Percentiles rank a stretch among this genome's conserved stretches.
These are phyloP conservation scores for Hippocampus comes DNA, from an alignment of 2,113 vertebrate genomes.

Conservation along the genomic window DNA sequence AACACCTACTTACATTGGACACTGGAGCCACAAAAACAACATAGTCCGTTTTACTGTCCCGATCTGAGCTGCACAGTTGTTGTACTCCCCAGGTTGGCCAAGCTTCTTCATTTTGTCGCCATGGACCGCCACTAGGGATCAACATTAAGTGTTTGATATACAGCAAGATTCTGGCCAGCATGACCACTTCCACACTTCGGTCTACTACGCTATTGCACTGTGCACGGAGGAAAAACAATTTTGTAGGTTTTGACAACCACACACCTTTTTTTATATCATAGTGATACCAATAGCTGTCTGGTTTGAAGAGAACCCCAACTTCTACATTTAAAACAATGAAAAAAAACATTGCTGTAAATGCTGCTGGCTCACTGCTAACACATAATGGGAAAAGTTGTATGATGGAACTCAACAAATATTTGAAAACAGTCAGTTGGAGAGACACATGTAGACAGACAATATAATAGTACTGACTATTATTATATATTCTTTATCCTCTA, in stretches of 20 bases:
- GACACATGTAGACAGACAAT: too few relatives aligned
- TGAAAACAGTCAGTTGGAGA: too few relatives aligned
- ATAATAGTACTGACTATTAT: not conserved
- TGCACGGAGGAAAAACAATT: too few relatives aligned
- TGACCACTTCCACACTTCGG: slow-evolving; percentile 12
- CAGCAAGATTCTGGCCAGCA: slow-evolving; percentile 62
- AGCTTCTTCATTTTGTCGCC: slow-evolving; percentile 78
- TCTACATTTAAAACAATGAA: not conserved
- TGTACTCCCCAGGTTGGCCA: slow-evolving; percentile 72
- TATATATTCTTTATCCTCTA: not conserved
- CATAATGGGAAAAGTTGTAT: not conserved
- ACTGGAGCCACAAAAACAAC: too few relatives aligned
- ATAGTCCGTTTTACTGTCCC: too few relatives aligned
- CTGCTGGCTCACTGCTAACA: not conserved
- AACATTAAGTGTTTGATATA: slow-evolving; percentile 84
- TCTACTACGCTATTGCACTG: too few relatives aligned
- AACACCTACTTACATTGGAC: too few relatives aligned
- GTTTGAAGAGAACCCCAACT: not conserved
- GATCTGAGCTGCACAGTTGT: too few relatives aligned
- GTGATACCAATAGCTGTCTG: not conserved
- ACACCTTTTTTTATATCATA: too few relatives aligned
- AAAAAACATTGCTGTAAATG: not conserved
- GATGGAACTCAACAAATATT: too few relatives aligned
- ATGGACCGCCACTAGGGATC: slow-evolving; percentile 81
- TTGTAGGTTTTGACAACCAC: too few relatives aligned